Evolutionary conservation across 2,888 invertebrate genomes (phyloP).

Genomic region (Margaritifera margaritifera): DNA sequence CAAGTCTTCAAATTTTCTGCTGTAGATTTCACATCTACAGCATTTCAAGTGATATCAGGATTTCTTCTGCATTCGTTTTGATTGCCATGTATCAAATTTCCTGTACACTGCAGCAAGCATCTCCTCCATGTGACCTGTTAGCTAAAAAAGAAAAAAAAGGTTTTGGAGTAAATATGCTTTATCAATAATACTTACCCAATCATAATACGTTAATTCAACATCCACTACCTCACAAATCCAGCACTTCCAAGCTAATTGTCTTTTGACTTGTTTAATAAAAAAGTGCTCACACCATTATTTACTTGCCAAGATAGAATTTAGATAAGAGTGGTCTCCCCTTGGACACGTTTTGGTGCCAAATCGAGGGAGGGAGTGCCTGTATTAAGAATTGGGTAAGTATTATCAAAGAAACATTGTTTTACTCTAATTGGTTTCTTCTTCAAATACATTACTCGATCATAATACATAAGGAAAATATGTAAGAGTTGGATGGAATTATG

Average conservation of each 20-base stretch:
- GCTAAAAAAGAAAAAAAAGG: slow-evolving; percentile 54
- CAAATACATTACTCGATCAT: no score
- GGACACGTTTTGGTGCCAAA: background rate
- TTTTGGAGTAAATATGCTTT: no score
- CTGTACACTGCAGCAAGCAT: slow-evolving; percentile 88
- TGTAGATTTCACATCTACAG: no score
- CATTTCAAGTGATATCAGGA: slow-evolving; percentile 25
- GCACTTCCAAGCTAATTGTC: background rate
- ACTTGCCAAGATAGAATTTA: background rate
- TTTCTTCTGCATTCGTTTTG: slow-evolving; percentile 46
- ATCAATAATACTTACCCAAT: no score
- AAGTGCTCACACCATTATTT: no score
- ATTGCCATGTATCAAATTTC: slow-evolving; percentile 90
- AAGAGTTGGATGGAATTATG: no score
- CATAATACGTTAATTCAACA: no score
- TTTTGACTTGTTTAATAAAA: no score
- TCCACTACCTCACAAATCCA: background rate
- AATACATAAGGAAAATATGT: no score
- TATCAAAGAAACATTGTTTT: background rate
- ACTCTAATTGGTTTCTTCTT: no score
- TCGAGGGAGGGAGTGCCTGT: background rate
- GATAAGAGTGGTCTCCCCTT: no score
- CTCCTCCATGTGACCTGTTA: slow-evolving; percentile 84
- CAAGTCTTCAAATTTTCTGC: background rate
- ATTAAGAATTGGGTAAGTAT: background rate